Evolutionary conservation across 2,888 invertebrate genomes (phyloP).

Genomic region (Limnephilus auricula): DNA sequence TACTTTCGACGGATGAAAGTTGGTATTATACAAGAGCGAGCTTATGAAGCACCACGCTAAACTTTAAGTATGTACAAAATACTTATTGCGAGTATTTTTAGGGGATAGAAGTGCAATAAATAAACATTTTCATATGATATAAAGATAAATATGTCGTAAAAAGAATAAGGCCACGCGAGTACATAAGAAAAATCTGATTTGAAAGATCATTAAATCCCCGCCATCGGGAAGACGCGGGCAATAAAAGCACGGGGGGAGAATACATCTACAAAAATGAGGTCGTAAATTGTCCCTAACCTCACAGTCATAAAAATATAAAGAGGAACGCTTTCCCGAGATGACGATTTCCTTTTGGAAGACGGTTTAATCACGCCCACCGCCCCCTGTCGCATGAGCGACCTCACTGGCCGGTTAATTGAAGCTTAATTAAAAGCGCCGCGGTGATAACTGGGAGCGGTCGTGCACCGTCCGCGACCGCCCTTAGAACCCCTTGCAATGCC

Average conservation of each 20-base stretch:
- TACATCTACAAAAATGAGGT: constrained; percentile 22
- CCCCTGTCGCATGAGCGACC: neutral
- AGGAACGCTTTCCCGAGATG: constrained; percentile 43
- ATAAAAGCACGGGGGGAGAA: constrained; percentile 46
- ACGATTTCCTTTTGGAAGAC: constrained; percentile 33
- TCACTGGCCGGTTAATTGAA: constrained; percentile 51
- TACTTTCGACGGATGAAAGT: neutral
- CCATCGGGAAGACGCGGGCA: constrained; percentile 44
- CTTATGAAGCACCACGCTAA: neutral
- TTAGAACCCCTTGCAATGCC: neutral
- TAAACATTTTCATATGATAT: constrained; percentile 41
- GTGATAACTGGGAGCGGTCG: neutral
- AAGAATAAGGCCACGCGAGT: constrained; percentile 26
- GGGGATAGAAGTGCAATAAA: constrained; percentile 14
- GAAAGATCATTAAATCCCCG: constrained; percentile 48
- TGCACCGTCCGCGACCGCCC: constrained; percentile 2
- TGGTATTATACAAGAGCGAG: neutral
- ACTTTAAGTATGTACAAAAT: neutral
- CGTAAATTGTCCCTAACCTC: constrained; percentile 51
- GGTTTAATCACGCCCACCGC: constrained; percentile 49
- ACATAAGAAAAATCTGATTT: constrained; percentile 42
- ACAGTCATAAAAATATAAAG: constrained; percentile 50
- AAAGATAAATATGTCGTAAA: constrained; percentile 37
- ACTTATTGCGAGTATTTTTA: neutral
- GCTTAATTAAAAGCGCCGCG: constrained; percentile 56